phyloP scores from a whole-genome alignment of 2,797 vertebrate genomes.

The Pipistrellus pygmaeus region DNA sequence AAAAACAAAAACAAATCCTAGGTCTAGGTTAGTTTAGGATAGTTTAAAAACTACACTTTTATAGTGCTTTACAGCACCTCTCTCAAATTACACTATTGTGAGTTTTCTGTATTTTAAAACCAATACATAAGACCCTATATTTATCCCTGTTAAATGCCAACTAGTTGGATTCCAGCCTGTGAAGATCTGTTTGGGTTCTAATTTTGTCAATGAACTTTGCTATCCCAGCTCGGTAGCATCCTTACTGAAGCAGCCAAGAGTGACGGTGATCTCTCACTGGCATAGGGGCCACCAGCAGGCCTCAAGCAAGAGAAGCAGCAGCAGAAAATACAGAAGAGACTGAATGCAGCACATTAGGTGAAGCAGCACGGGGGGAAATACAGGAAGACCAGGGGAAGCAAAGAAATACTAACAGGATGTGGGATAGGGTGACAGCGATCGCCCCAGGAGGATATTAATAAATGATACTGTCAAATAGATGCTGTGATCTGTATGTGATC shows the following conservation, averaged over 20 bases:
- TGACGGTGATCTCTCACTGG: background rate
- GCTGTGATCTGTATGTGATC: background rate
- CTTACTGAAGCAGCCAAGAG: background rate
- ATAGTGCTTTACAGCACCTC: background rate
- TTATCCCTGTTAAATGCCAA: conserved; percentile 75
- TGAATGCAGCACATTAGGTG: background rate
- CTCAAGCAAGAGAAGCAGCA: background rate
- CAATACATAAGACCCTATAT: conserved; percentile 57
- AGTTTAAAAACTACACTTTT: background rate
- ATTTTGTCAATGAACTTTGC: conserved; percentile 64
- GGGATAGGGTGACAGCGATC: background rate
- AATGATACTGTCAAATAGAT: background rate
- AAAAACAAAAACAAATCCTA: background rate
- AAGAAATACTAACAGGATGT: background rate
- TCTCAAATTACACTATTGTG: conserved; percentile 41
- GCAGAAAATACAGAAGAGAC: background rate
- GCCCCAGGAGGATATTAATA: background rate
- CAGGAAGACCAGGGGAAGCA: background rate
- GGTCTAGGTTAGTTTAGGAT: background rate
- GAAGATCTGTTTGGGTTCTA: conserved; percentile 52
- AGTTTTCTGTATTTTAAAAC: conserved; percentile 59
- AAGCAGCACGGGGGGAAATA: background rate
- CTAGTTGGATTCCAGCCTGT: conserved; percentile 38
- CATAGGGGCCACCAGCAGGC: background rate
- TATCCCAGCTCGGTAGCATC: background rate